Evolutionary conservation across 92 coral and sea anemone species (phyloP), one percentile per base, ranked within the genome.

Genomic region (Virgularia gustaviana): DNA sequence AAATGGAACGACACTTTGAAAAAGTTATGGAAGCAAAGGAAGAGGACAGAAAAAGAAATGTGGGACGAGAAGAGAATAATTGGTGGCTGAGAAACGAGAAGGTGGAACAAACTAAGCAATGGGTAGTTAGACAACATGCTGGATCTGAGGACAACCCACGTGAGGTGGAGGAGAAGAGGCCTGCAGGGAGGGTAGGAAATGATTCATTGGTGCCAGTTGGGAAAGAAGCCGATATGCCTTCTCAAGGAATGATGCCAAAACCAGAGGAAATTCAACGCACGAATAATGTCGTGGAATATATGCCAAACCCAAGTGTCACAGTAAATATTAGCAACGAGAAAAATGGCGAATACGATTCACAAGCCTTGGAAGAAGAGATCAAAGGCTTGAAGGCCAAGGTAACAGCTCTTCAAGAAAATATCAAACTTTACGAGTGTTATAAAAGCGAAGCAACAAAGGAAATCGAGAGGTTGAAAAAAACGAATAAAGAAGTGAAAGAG

Each of bases 371-470:
- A 72, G 72, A 84, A 24, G 97, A 91, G 73, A 86, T 88, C 49
- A 88, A 88, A 58, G 97, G 97, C 0, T 76, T 89, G 43, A 91
- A 84, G 65, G 90, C 97, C 36, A 89, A 91, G 52, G 80, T 91
- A 6, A 76, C 34, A 42, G 97, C 88, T 1, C 82, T 91, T 84
- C 92, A 91, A 55, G 97, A 91, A 62, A 91, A 91, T 51, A 91
- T 91, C 31, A 79, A 79, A 30, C 88, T 91, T 24, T 96, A 86
- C 41, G 90, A 87, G 70, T 83, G 77, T 56, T 91, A 84, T 79
- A 91, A 91, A 66, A 81, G 81, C 13, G 97, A 91, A 68, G 90
- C 87, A 3, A 86, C 83, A 58, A 88, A 85, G 3, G 97, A 91
- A 42, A 72, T 91, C 37, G 83, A 77, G 39, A 77, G 96, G 35